phyloP scores from a whole-genome alignment of 1,140 invertebrate species.

The Caenorhabditis inopinata region DNA sequence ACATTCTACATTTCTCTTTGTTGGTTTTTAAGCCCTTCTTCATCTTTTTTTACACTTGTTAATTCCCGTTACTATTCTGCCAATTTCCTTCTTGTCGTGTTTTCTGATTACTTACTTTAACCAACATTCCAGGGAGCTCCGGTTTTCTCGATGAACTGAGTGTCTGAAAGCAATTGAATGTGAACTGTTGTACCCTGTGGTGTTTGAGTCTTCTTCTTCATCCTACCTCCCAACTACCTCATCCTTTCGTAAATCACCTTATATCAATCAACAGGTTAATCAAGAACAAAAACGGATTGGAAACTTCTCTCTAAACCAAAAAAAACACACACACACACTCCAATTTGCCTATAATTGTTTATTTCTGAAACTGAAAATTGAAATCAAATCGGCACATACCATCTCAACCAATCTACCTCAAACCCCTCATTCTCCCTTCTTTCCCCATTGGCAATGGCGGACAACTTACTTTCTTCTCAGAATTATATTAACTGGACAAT shows the following conservation, averaged over 20 bases:
- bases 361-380: constrained; percentile 3
- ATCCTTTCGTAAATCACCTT: constrained; percentile 21
- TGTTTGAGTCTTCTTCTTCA: neutral
- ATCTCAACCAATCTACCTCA: neutral
- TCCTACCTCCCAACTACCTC: constrained; percentile 21
- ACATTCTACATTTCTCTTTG: neutral
- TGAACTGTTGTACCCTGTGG: constrained; percentile 17
- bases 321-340: neutral
- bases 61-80: neutral
- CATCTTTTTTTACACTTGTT: constrained; percentile 14
- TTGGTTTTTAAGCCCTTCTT: neutral
- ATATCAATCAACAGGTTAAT: neutral
- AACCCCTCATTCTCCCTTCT: neutral
- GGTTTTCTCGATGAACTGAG: constrained; percentile 17
- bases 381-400: constrained; percentile 2
- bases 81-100: neutral
- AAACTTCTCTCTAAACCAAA: too few relatives aligned
- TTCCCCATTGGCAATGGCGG: constrained; percentile 5
- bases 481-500: constrained; percentile 46
- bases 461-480: constrained; percentile 40
- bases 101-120: neutral
- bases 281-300: constrained; percentile 7
- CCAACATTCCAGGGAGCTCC: constrained; percentile 5
- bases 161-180: neutral
- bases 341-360: neutral